These are phyloP conservation scores for Muntiacus reevesi DNA, from an alignment of 2,113 vertebrate species.

Conservation along the genomic window DNA sequence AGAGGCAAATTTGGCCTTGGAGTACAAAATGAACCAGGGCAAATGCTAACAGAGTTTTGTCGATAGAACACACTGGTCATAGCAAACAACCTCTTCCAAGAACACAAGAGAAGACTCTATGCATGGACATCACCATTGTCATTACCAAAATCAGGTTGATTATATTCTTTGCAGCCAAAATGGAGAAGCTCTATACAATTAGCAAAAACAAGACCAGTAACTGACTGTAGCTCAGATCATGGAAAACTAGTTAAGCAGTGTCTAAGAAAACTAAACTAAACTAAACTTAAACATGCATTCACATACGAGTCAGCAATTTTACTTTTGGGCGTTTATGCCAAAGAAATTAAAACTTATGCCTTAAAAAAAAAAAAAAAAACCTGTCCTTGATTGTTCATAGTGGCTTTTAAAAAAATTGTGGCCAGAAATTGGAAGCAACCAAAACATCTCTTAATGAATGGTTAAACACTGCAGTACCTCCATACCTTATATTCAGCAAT, in stretches of 20 bases:
- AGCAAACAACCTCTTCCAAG: not conserved
- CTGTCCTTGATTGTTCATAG: not conserved
- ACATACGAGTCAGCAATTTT: not conserved
- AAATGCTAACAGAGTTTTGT: not conserved
- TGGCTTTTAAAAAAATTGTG: not conserved
- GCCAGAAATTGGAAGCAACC: not conserved
- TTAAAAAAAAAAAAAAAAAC: not conserved
- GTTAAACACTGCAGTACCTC: not conserved
- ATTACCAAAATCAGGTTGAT: not conserved
- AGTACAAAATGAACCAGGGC: not conserved
- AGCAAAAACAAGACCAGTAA: not conserved
- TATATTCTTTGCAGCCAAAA: not conserved
- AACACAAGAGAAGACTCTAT: not conserved
- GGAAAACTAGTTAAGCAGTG: not conserved
- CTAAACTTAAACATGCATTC: not conserved
- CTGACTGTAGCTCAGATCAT: not conserved
- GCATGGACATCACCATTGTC: not conserved
- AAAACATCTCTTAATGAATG: not conserved
- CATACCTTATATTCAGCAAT: not conserved
- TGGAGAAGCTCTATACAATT: not conserved
- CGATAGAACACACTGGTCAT: not conserved
- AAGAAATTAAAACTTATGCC: not conserved
- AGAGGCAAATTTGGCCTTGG: not conserved
- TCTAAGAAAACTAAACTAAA: not conserved
- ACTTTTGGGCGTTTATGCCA: not conserved